A percentile compares a stretch with the other conserved stretches of the same genome.
phyloP scores from a whole-genome alignment of 2,888 invertebrate genomes.

The Drosophila yooni region DNA sequence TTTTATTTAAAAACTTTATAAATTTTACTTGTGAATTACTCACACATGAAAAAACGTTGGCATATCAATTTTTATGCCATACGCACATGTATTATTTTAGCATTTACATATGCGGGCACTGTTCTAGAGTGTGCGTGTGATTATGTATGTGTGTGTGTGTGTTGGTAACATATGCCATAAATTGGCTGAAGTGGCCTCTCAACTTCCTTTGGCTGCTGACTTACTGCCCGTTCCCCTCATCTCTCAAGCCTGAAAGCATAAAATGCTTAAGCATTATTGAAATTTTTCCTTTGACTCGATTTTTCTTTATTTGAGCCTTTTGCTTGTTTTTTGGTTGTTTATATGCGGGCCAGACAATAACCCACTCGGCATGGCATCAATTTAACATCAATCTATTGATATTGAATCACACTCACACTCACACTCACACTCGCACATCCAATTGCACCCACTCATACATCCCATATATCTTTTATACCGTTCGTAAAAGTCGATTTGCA shows the following conservation, averaged over 20 bases:
- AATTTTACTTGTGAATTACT: slow-evolving; percentile 79
- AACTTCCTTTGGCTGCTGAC: slow-evolving; percentile 44
- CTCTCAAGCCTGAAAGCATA: slow-evolving; percentile 36
- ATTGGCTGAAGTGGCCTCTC: slow-evolving; percentile 75
- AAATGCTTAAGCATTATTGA: slow-evolving; percentile 74
- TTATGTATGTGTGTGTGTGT: slow-evolving; percentile 8
- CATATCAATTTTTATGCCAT: slow-evolving; percentile 79
- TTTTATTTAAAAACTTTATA: slow-evolving; percentile 78
- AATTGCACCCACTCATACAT: not conserved
- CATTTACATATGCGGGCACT: slow-evolving; percentile 67
- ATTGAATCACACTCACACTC: slow-evolving; percentile 17
- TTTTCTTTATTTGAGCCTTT: slow-evolving; percentile 27
- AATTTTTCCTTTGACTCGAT: slow-evolving; percentile 59
- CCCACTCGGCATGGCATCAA: slow-evolving; percentile 76
- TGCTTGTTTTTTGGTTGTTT: slow-evolving; percentile 48
- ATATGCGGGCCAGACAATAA: slow-evolving; percentile 79
- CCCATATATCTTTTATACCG: slow-evolving; percentile 47
- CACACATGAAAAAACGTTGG: slow-evolving; percentile 77
- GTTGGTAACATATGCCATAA: slow-evolving; percentile 77
- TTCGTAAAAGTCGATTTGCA: slow-evolving; percentile 63
- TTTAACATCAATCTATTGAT: slow-evolving; percentile 77
- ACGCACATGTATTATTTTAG: slow-evolving; percentile 78
- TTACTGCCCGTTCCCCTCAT: slow-evolving; percentile 36
- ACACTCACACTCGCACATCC: slow-evolving; percentile 5
- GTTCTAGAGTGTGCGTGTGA: no score